Conservation (phyloP, 1,140 invertebrate genomes). For the Aphaenogaster ashmeadi region DNA sequence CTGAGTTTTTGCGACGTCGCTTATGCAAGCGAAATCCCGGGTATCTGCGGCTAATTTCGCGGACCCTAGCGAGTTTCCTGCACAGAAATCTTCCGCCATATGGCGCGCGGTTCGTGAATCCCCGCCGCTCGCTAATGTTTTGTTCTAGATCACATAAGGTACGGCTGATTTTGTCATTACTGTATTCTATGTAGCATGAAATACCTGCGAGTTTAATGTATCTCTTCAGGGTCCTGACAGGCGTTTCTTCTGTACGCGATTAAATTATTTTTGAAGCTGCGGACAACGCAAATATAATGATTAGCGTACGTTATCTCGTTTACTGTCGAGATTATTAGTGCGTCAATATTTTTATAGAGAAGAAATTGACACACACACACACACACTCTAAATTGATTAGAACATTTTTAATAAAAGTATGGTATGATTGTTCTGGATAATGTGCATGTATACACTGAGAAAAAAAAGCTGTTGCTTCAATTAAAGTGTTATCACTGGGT, state of each 20-base stretch:
- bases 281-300: not conserved
- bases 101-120: constrained; percentile 46
- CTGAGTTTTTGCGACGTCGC: constrained; percentile 66
- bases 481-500: too few species aligned
- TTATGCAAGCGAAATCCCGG: constrained; percentile 69
- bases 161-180: constrained; percentile 58
- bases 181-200: constrained; percentile 22
- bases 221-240: constrained; percentile 3
- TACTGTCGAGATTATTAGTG: not conserved
- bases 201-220: constrained; percentile 45
- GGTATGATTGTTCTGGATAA: too few species aligned
- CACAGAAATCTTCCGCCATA: constrained; percentile 42
- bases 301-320: not conserved
- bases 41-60: constrained; percentile 73
- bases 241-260: constrained; percentile 1
- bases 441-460: not conserved
- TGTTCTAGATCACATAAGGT: constrained; percentile 36
- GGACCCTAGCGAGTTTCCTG: constrained; percentile 38
- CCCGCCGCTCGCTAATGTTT: constrained; percentile 32
- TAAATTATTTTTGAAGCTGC: constrained; percentile 25
- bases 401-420: not conserved
- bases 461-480: too few species aligned
- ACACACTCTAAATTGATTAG: not conserved
- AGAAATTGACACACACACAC: not conserved
- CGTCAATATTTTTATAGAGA: not conserved